Evolutionary conservation across 2,888 invertebrate species (phyloP).

Genomic region (Xestia sexstrigata): DNA sequence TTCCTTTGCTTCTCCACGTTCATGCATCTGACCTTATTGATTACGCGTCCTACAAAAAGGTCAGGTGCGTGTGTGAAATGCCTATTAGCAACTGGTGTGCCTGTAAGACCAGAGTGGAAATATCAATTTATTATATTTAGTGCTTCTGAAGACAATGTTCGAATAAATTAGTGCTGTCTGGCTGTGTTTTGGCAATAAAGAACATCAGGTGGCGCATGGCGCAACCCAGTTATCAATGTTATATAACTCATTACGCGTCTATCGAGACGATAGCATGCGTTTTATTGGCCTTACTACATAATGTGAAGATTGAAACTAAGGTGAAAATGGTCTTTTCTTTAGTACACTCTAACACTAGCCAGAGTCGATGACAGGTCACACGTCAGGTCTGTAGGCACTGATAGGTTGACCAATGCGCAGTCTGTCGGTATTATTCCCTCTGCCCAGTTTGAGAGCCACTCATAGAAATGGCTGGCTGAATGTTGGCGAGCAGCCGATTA

Average conservation of each 20-base stretch:
- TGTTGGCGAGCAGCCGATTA: neutral
- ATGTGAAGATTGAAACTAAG: neutral
- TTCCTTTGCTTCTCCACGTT: neutral
- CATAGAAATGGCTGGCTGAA: neutral
- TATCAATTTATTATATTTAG: conserved; percentile 55
- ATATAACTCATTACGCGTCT: conserved; percentile 59
- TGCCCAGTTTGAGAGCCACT: conserved; percentile 5
- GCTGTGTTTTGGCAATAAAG: conserved; percentile 72
- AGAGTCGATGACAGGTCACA: neutral
- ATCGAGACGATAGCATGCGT: conserved; percentile 25
- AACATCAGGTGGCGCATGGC: conserved; percentile 65
- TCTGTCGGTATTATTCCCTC: neutral
- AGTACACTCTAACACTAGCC: neutral
- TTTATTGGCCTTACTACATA: conserved; percentile 32
- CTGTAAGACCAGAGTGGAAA: conserved; percentile 30
- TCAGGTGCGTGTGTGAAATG: neutral
- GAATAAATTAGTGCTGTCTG: conserved; percentile 66
- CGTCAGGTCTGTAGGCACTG: neutral
- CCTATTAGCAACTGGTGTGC: neutral
- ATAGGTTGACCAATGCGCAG: neutral
- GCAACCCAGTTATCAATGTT: conserved; percentile 65
- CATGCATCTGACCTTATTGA: conserved; percentile 1
- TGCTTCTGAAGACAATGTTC: conserved; percentile 52
- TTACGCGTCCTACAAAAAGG: conserved; percentile 10
- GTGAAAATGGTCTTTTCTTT: neutral